These are phyloP conservation scores for Eupithecia insigniata DNA, from an alignment of 2,888 invertebrate species.

Conservation along the genomic window DNA sequence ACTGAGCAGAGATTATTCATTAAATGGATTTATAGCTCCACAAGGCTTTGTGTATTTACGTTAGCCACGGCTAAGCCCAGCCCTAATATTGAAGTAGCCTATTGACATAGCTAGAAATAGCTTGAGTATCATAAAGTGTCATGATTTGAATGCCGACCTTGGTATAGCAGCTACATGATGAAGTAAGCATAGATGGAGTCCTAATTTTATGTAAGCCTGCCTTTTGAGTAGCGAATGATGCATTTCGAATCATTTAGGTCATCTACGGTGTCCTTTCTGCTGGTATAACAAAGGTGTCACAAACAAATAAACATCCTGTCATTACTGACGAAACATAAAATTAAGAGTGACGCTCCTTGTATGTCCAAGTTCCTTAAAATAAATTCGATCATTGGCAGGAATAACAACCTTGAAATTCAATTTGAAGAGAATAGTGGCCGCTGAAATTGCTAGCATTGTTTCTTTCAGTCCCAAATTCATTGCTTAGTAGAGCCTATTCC, in stretches of 20 bases:
- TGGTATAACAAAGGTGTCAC: background rate
- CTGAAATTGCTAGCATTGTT: background rate
- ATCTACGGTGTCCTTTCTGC: background rate
- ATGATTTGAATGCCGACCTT: conserved; percentile 40
- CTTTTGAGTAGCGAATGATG: background rate
- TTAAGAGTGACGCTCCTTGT: background rate
- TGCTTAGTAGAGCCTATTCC: background rate
- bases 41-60: background rate
- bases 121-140: conserved; percentile 27
- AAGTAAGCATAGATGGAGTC: conserved; percentile 7
- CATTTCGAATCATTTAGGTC: background rate
- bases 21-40: background rate
- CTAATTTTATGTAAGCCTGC: background rate
- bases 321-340: background rate
- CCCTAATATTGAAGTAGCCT: conserved; percentile 33
- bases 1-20: background rate
- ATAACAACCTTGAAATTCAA: background rate
- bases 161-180: conserved; percentile 15
- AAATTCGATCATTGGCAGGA: background rate
- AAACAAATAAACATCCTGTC: background rate
- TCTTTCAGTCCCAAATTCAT: background rate
- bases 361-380: background rate
- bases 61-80: conserved; percentile 14
- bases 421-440: background rate
- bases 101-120: conserved; percentile 41